A percentile compares a stretch with the other conserved stretches of the same genome.
Evolutionary conservation across 1,140 invertebrate species (phyloP).

Genomic region (Chymomyza costata): DNA sequence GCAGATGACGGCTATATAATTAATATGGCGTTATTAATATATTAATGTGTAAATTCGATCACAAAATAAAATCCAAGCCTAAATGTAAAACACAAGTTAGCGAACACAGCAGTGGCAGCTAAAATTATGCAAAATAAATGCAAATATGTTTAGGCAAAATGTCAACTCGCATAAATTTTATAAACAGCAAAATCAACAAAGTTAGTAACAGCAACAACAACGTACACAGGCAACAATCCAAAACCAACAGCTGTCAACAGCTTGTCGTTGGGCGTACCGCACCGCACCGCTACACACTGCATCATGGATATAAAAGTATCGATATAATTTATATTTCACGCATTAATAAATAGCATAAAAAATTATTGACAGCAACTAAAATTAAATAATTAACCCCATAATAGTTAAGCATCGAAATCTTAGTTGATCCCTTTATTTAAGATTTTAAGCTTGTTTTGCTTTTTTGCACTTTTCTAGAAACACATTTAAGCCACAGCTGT

Average conservation of each 20-base stretch:
- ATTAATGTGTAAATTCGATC: slow-evolving; percentile 50
- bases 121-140: slow-evolving; percentile 58
- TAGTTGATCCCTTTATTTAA: no score
- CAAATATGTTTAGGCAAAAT: slow-evolving; percentile 62
- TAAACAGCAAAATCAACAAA: slow-evolving; percentile 37
- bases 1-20: slow-evolving; percentile 36
- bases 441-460: no score
- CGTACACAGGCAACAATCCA: slow-evolving; percentile 26
- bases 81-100: slow-evolving; percentile 17
- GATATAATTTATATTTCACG: slow-evolving; percentile 29
- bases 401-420: no score
- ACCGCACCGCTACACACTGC: slow-evolving; percentile 2
- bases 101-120: neutral
- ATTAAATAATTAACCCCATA: slow-evolving; percentile 48
- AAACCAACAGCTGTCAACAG: slow-evolving; percentile 66
- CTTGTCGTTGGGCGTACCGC: slow-evolving; percentile 36
- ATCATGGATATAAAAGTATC: slow-evolving; percentile 36
- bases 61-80: slow-evolving; percentile 28
- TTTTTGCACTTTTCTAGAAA: no score
- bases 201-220: slow-evolving; percentile 9
- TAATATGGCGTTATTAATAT: slow-evolving; percentile 48
- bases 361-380: slow-evolving; percentile 44
- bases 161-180: slow-evolving; percentile 64
- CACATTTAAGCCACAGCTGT: no score
- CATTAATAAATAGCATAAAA: slow-evolving; percentile 19